Base-by-base conservation (phyloP, 2,888 invertebrate genomes). In the Agriotes lineatus region DNA sequence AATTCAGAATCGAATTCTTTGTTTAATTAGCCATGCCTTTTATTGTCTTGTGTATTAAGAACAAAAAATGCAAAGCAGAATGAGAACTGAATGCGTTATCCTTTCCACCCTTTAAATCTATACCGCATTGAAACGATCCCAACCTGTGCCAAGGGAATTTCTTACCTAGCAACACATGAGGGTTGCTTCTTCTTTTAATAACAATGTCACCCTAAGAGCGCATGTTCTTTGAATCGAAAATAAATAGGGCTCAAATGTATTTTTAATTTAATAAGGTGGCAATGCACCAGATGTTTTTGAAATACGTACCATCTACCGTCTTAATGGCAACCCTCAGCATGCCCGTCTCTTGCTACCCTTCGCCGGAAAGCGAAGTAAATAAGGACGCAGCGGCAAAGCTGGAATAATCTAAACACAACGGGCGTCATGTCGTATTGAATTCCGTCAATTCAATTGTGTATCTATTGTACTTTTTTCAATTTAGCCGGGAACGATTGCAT, bases 401-500 rank as follows among this genome's bases (percentile, higher is more conserved):
- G 68, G 50, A 37, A 59, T 68, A 68, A 68, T 68, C 68, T 63
- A 63, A 64, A 64, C 69, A 72, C 69, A 69, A 72, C 70, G 60
- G 68, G 70, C 66, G 64, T 70, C 70, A 72, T 71, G 64, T 72
- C 68, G 66, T 63, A 72, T 70, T 65, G 72, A 70, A 71, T 71
- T 70, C 68, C 68, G 66, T 72, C 70, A 59, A 68, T 68, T 60
- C 56, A 62, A 68, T 69, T 72, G 68, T 70, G 65, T 70, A 71
- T 69, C 72, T 69, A 72, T 72, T 72, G 72, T 72, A 70, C 66
- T 69, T 70, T 70, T 72, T 72, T 71, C 70, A 64, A 72, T 67
- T 70, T 72, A 57, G 63, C 60, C 54, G 58, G 61, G 62, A 64
- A 54, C 54, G 69, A 48, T 59, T 52, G 63, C 65, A 69, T 71